Percentiles rank a stretch among this genome's conserved stretches.
phyloP scores from a whole-genome alignment of 1,140 invertebrate species.

The Drosophila ficusphila region DNA sequence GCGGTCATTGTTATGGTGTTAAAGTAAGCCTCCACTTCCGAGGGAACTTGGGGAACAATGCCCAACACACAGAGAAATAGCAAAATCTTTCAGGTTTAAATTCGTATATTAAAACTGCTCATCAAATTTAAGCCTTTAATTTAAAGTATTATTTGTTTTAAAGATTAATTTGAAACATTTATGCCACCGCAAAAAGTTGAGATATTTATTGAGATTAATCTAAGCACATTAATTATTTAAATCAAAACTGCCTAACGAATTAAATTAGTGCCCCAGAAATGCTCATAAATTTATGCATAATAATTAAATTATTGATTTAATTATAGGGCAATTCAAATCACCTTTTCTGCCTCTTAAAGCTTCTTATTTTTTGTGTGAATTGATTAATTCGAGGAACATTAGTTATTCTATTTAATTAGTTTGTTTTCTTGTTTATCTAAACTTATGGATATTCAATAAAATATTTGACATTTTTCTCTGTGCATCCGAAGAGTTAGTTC shows the following conservation, averaged over 20 bases:
- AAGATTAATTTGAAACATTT: too few species aligned
- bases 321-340: background rate
- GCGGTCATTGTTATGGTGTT: slow-evolving; percentile 41
- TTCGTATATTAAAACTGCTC: background rate
- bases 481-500: slow-evolving; percentile 41
- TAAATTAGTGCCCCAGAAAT: background rate
- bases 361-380: background rate
- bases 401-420: background rate
- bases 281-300: background rate
- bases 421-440: background rate
- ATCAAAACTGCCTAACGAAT: background rate
- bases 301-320: background rate
- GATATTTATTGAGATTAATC: too few species aligned
- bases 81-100: background rate
- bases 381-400: background rate
- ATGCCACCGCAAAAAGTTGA: too few species aligned
- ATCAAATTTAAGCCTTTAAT: background rate
- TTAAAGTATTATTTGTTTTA: too few species aligned
- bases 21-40: slow-evolving; percentile 44
- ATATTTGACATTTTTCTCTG: slow-evolving; percentile 1
- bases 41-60: slow-evolving; percentile 11
- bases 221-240: too few species aligned
- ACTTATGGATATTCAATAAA: background rate
- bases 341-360: too few species aligned
- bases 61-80: background rate